Evolutionary conservation across 2,797 vertebrate species (phyloP), one percentile per base, ranked within the genome.

Genomic region (Sebastes taczanowskii): DNA sequence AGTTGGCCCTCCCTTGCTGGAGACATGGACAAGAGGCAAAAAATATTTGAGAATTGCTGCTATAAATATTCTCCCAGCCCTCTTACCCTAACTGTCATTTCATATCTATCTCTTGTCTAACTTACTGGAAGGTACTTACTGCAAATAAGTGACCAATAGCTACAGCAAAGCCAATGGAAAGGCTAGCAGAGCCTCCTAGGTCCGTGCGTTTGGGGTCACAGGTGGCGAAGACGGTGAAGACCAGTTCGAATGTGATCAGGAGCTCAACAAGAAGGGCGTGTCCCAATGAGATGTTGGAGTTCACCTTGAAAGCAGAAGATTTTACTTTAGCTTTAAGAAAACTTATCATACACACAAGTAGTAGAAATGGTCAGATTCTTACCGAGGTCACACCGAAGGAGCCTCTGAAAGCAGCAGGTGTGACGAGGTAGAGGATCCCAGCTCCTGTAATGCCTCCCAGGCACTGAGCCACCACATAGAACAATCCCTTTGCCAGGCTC

Each of bases 221-320:
- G 88, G 97, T 98, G 92, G 98, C 97, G 70, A 99, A 99, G 86
- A 99, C 94, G 27, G 98, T 98, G 93, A 99, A 98, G 87, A 99
- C 97, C 89, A 99, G 93, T 78, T 98, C 95, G 80, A 99, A 99
- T 3, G 98, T 99, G 93, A 99, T 98, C 81, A 99, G 93, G 87
- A 99, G 74, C 93, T 99, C 98, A 86, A 99, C 97, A 58, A 99
- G 92, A 60, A 99, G 95, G n/a, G 95, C 98, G 0, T 98, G 97
- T 62, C 97, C 97, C 61, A 96, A 90, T 0, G 96, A 96, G 82
- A 99, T 95, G 58, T 94, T 89, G 46, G 91, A 2, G 10, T 97
- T 97, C 77, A 99, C 96, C 98, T 99, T 80, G 80, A 35, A 91
- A 79, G 79, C 2, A 77, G n/a, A 76, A 60, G 20, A 69, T 56